These are phyloP conservation scores for Gambelia wislizenii DNA, from an alignment of 2,797 vertebrate species.

Conservation along the genomic window DNA sequence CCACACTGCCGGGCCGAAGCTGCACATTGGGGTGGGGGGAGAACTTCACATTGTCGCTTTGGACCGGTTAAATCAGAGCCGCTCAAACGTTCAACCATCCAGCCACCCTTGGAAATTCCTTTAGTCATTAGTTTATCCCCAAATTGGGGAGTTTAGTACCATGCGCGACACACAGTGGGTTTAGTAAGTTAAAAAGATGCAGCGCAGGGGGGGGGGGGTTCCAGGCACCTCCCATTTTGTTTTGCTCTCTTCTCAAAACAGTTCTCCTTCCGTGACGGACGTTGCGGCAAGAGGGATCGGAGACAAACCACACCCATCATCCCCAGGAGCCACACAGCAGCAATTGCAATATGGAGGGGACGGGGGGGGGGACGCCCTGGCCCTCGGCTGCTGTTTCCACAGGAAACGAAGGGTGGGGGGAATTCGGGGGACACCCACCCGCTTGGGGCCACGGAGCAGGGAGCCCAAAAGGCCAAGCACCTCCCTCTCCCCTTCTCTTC, in stretches of 20 bases:
- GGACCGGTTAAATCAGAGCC: background rate
- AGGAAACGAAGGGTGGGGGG: constrained; percentile 52
- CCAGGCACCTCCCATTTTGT: constrained; percentile 16
- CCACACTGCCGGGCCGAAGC: too few species aligned
- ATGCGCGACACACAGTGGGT: background rate
- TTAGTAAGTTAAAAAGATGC: background rate
- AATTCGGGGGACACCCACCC: too few species aligned
- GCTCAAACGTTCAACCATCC: background rate
- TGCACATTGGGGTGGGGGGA: too few species aligned
- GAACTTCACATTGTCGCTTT: background rate
- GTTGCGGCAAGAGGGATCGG: too few species aligned
- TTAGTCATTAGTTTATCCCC: background rate
- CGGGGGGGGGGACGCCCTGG: constrained; percentile 26
- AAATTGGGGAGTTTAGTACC: constrained; percentile 1
- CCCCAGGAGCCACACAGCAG: background rate
- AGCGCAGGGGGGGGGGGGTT: accelerated
- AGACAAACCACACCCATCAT: background rate
- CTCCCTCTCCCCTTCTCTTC: too few species aligned
- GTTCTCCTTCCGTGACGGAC: too few species aligned
- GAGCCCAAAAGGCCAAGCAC: too few species aligned
- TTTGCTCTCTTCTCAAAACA: too few species aligned
- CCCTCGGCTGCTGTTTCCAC: constrained; percentile 58
- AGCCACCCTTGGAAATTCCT: too few species aligned
- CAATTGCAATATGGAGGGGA: background rate
- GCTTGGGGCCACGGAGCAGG: too few species aligned